Evolutionary conservation across 2,888 invertebrate species (phyloP).

Genomic region (Polydrusus tereticollis): DNA sequence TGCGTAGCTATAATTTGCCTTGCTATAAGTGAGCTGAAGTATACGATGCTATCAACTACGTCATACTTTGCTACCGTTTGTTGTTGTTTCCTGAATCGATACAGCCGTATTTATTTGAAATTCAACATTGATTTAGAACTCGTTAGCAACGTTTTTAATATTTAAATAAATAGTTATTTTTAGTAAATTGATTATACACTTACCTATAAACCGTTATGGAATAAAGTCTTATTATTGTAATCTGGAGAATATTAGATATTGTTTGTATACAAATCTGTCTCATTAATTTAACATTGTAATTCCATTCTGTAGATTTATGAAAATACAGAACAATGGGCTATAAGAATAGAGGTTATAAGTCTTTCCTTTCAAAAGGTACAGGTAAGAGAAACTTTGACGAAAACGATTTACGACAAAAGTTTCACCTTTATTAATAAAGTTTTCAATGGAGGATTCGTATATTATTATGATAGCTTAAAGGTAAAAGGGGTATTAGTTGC

Average conservation of each 20-base stretch:
- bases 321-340: slow-evolving; percentile 5
- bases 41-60: no score
- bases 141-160: no score
- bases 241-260: not conserved
- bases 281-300: slow-evolving; percentile 19
- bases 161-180: no score
- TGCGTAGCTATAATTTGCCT: no score
- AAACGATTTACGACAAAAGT: slow-evolving; percentile 18
- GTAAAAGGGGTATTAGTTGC: not conserved
- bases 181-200: no score
- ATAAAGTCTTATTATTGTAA: no score
- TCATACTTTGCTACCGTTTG: no score
- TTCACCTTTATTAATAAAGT: slow-evolving; percentile 20
- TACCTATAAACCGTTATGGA: no score
- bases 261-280: not conserved
- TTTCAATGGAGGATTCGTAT: not conserved
- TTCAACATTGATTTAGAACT: no score
- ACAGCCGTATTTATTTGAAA: no score
- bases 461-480: not conserved
- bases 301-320: not conserved
- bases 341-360: slow-evolving; percentile 14
- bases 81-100: no score
- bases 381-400: slow-evolving; percentile 14
- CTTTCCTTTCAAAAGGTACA: slow-evolving; percentile 9
- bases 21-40: no score